Evolutionary conservation across 2,113 vertebrate species (phyloP).

Genomic region (Halichoerus grypus): DNA sequence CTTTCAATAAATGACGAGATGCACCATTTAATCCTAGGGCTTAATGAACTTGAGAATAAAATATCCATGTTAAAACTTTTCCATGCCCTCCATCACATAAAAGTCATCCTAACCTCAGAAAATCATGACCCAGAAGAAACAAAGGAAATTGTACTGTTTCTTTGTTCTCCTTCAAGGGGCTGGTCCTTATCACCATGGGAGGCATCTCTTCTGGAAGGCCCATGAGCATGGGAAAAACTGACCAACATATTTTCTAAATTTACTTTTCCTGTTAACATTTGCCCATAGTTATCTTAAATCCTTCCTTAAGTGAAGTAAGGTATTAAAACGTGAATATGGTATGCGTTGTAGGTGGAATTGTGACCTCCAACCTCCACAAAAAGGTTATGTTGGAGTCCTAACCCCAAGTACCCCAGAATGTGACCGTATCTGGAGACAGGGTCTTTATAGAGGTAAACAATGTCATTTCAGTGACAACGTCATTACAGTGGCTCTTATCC

Average conservation of each 20-base stretch:
- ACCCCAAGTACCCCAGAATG: background rate
- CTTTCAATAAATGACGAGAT: background rate
- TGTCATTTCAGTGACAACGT: background rate
- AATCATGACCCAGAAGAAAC: background rate
- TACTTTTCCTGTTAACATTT: background rate
- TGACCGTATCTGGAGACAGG: background rate
- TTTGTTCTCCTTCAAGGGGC: background rate
- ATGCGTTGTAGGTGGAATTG: background rate
- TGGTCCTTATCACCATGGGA: background rate
- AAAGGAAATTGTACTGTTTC: background rate
- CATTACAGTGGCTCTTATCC: background rate
- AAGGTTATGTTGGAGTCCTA: background rate
- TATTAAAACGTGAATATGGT: background rate
- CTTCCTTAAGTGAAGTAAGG: background rate
- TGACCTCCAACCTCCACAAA: too few species aligned
- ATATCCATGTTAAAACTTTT: background rate
- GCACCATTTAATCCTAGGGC: background rate
- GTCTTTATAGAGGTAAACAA: background rate
- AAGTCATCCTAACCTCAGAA: background rate
- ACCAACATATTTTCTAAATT: background rate
- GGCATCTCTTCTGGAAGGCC: background rate
- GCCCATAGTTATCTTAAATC: background rate
- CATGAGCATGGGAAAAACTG: background rate
- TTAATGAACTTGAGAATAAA: conserved; percentile 18
- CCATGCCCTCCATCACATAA: background rate